A percentile compares a stretch with the other conserved stretches of the same genome.
phyloP scores from a whole-genome alignment of 2,888 invertebrate species.

The Unio delphinus region DNA sequence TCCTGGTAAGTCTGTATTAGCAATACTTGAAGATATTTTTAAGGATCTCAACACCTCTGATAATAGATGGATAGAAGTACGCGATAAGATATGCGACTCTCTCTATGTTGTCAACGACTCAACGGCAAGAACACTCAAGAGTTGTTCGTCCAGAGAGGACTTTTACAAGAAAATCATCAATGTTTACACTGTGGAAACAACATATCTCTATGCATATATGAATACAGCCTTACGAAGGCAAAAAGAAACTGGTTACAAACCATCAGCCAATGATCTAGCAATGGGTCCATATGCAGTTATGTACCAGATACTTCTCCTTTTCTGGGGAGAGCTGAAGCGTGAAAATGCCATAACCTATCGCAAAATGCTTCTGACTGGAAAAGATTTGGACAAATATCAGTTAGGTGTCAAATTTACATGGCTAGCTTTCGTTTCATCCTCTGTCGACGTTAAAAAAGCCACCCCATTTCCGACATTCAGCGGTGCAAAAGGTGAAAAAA shows the following conservation, averaged over 20 bases:
- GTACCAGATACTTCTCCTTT: constrained; percentile 32
- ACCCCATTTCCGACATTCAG: constrained; percentile 35
- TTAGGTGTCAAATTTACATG: constrained; percentile 27
- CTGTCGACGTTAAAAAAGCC: constrained; percentile 16
- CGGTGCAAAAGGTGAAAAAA: constrained; percentile 8
- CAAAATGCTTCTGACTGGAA: constrained; percentile 19
- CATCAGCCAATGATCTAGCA: constrained; percentile 34
- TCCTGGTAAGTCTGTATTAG: too few species aligned
- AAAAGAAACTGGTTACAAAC: constrained; percentile 22
- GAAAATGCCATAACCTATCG: constrained; percentile 27
- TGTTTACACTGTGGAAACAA: constrained; percentile 31
- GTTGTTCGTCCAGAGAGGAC: constrained; percentile 11
- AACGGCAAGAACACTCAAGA: constrained; percentile 10
- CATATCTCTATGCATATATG: constrained; percentile 23
- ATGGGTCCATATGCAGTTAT: constrained; percentile 36
- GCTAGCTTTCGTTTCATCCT: constrained; percentile 36
- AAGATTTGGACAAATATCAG: constrained; percentile 21
- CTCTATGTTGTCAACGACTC: constrained; percentile 15
- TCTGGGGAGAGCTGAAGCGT: constrained; percentile 17
- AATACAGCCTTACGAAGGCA: constrained; percentile 39
- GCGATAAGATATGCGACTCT: too few species aligned
- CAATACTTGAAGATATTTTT: too few species aligned
- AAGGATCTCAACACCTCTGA: too few species aligned
- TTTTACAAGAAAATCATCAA: constrained; percentile 26
- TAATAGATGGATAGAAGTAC: too few species aligned